Evolutionary conservation across 1,140 invertebrate species (phyloP).

Genomic region (Calliphora vicina): DNA sequence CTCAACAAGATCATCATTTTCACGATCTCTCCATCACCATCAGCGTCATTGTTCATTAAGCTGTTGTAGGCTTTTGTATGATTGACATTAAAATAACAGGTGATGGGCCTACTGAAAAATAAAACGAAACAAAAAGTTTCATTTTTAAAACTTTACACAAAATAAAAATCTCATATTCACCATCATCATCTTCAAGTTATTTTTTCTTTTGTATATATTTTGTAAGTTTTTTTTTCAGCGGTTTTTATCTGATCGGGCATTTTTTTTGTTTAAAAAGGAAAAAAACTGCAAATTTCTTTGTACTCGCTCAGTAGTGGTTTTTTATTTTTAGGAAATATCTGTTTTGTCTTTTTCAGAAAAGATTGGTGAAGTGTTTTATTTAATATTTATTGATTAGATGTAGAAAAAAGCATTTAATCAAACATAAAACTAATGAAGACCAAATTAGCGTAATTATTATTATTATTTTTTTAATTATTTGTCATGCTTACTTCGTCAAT

Average conservation of each 20-base stretch:
- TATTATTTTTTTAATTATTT: too few relatives aligned
- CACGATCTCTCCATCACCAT: constrained; percentile 5
- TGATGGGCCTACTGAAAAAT: constrained; percentile 12
- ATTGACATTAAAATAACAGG: constrained; percentile 8
- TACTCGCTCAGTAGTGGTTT: background rate
- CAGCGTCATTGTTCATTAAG: constrained; percentile 3
- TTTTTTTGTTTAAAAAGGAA: too few relatives aligned
- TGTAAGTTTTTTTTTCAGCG: background rate
- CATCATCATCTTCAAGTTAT: background rate
- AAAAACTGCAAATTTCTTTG: background rate
- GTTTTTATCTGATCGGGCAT: background rate
- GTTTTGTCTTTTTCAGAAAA: background rate
- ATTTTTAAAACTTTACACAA: background rate
- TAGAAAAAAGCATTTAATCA: too few relatives aligned
- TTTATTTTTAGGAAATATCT: background rate
- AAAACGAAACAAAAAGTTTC: background rate
- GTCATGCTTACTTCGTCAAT: too few relatives aligned
- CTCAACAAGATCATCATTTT: constrained; percentile 1
- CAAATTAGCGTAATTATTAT: too few relatives aligned
- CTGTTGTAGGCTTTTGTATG: background rate
- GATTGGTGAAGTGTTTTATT: background rate
- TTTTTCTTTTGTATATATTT: background rate
- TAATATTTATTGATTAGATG: too few relatives aligned
- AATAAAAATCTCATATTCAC: background rate
- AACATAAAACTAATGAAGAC: too few relatives aligned